These are phyloP conservation scores for Hirtodrosophila confusa DNA, from an alignment of 2,888 invertebrate genomes.

Conservation along the genomic window DNA sequence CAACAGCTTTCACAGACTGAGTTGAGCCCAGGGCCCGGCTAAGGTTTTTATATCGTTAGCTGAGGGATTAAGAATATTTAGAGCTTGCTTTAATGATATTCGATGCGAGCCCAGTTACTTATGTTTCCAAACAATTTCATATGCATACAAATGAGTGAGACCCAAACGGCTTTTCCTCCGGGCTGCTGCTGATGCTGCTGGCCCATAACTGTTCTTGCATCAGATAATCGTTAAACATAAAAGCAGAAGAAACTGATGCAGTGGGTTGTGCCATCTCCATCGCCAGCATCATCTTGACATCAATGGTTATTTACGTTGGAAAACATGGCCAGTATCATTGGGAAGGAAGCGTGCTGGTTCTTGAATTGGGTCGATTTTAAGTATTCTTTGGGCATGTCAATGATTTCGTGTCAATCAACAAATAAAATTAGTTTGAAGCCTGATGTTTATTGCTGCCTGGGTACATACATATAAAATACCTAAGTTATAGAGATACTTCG, in stretches of 20 bases:
- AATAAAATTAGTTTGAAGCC: slow-evolving; percentile 38
- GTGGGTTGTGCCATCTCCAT: slow-evolving; percentile 27
- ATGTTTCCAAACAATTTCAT: slow-evolving; percentile 14
- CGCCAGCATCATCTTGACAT: slow-evolving; percentile 23
- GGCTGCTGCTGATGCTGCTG: slow-evolving; percentile 9
- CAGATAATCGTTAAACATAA: slow-evolving; percentile 38
- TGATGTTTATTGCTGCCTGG: slow-evolving; percentile 37
- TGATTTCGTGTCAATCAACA: slow-evolving; percentile 55
- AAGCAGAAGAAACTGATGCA: slow-evolving; percentile 12
- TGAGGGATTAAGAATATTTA: not conserved
- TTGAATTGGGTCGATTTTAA: slow-evolving; percentile 22
- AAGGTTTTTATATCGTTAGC: slow-evolving; percentile 50
- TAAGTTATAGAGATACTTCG: not conserved
- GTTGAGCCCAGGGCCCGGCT: not conserved
- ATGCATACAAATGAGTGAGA: slow-evolving; percentile 42
- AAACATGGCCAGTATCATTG: slow-evolving; percentile 2
- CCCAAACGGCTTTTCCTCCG: slow-evolving; percentile 41
- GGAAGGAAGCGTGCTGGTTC: slow-evolving; percentile 4
- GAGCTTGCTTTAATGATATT: slow-evolving; percentile 22
- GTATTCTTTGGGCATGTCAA: slow-evolving; percentile 19
- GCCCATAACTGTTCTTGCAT: slow-evolving; percentile 52
- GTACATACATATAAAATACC: not conserved
- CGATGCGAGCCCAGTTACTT: slow-evolving; percentile 4
- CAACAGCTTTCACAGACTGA: slow-evolving; percentile 42
- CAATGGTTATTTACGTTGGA: slow-evolving; percentile 45